Base-by-base conservation (phyloP, 1,140 invertebrate genomes). In the Thalassaphorura encarpata region DNA sequence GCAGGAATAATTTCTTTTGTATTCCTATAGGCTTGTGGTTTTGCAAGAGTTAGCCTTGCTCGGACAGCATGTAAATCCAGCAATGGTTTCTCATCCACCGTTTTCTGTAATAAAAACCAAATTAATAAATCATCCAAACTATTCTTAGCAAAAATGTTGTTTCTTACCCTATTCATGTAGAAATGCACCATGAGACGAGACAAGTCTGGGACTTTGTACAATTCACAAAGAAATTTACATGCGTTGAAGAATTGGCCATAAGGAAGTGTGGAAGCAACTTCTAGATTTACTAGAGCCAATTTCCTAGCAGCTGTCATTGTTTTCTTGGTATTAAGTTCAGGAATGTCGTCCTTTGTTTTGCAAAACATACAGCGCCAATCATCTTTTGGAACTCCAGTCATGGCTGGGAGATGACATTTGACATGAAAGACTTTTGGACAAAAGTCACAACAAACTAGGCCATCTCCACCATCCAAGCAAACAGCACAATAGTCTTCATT, bases 361-460 rank as follows among this genome's bases (percentile, higher is more conserved):
- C 29, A 26, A 40, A 33, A 36, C 4, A 15, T 47, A 39, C 53
- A 55, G 4, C 23, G 27, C 42, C 42, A 55, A n/a, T 54, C 42
- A 16, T 18, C 53, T 23, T 5, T 27, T 3, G 53, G 53, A 24
- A 55, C 26, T 13, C 3, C 31, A 5, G 18, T 13, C 4, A 55
- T 28, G 15, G 36, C 8, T 11, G 53, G 53, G 3, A 55, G n/a
- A 23, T 55, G 53, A 27, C 53, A 55, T 4, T 55, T 36, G 3
- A 40, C 2, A 29, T 55, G 53, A 24, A 55, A 55, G 15, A 55
- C 53, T 36, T 55, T 31, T 11, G 53, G 53, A 48, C 53, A 55
- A 46, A 36, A 21, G 43, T 55, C 53, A 26, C 53, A 55, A 24
- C 53, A 55, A 18, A 54, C 27, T 13, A 55, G 26, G 16, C 27